Conservation (phyloP, 2,113 vertebrate genomes). For the Mustelus asterias region DNA sequence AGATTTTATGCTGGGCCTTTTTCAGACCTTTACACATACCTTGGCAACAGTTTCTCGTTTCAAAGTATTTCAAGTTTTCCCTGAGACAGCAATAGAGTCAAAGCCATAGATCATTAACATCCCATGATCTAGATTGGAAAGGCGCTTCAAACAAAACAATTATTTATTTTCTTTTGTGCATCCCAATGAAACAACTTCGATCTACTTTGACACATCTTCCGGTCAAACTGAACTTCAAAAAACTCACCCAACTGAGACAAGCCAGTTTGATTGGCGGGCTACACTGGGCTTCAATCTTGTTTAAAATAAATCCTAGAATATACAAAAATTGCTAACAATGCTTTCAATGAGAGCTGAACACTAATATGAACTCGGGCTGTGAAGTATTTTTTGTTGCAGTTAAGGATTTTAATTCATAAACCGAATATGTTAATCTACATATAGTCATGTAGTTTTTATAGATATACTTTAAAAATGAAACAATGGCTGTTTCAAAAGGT, state of each 20-base stretch:
- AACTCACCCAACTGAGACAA: neutral
- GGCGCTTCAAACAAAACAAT: neutral
- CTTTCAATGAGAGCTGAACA: neutral
- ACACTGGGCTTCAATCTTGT: neutral
- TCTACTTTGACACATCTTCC: neutral
- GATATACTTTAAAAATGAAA: neutral
- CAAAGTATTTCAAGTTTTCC: slow-evolving; percentile 1
- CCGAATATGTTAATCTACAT: neutral
- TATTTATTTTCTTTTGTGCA: neutral
- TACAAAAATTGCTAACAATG: neutral
- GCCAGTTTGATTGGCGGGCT: neutral
- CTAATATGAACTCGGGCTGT: neutral
- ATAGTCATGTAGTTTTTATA: neutral
- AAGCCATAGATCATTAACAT: neutral
- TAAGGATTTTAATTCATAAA: slow-evolving; percentile 8
- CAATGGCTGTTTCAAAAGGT: neutral
- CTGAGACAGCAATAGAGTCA: slow-evolving; percentile 26
- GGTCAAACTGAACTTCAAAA: neutral
- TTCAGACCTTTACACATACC: neutral
- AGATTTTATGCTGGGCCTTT: neutral
- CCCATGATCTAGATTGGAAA: neutral
- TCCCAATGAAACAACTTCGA: neutral
- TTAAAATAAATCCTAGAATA: neutral
- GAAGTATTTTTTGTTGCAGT: neutral
- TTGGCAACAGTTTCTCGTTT: neutral